Evolutionary conservation across 2,888 invertebrate species (phyloP).

Genomic region (Chydorus sphaericus): DNA sequence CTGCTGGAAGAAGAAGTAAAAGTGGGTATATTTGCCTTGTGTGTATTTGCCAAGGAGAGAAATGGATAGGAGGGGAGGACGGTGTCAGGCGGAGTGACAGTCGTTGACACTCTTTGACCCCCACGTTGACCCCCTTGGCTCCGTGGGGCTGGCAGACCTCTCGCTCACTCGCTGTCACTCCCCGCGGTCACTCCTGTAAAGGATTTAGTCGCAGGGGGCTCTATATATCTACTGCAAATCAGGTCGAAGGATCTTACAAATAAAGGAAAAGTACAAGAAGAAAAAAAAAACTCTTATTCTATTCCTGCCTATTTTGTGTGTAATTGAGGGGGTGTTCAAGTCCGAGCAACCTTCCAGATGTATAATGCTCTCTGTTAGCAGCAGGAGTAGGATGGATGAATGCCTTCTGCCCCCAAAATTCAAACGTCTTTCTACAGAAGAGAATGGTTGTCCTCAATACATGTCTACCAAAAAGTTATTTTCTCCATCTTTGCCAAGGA

Average conservation of each 20-base stretch:
- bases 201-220: too few relatives aligned
- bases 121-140: neutral
- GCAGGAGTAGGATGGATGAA: too few relatives aligned
- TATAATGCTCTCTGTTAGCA: too few relatives aligned
- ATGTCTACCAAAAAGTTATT: too few relatives aligned
- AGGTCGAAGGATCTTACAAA: neutral
- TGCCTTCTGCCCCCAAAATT: too few relatives aligned
- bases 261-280: neutral
- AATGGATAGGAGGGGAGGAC: neutral
- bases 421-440: too few relatives aligned
- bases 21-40: neutral
- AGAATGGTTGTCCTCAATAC: too few relatives aligned
- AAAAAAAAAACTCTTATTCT: neutral
- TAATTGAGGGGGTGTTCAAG: too few relatives aligned
- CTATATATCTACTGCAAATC: neutral
- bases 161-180: neutral
- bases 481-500: too few relatives aligned
- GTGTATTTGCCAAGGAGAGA: neutral
- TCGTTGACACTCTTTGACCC: slow-evolving; percentile 4
- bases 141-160: neutral
- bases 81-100: slow-evolving; percentile 2
- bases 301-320: too few relatives aligned
- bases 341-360: too few relatives aligned
- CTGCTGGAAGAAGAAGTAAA: neutral
- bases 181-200: too few relatives aligned